Percentiles rank a stretch among this genome's conserved stretches.
These are phyloP conservation scores for Chromoteleia sp. DNA, from an alignment of 2,888 invertebrate species.

Conservation along the genomic window DNA sequence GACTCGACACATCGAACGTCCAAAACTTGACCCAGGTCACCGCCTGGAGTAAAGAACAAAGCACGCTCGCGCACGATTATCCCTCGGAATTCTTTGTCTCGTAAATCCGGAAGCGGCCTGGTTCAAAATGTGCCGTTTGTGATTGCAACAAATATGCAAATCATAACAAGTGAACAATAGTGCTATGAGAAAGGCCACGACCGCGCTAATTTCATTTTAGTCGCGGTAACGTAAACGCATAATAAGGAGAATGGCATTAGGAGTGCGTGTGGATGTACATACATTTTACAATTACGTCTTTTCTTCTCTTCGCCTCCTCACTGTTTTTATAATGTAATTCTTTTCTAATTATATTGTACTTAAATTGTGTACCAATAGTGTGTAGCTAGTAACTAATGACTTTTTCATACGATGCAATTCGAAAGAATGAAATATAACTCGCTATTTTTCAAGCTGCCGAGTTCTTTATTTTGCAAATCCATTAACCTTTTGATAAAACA, in stretches of 20 bases:
- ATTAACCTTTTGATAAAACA: too few relatives aligned
- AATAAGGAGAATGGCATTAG: constrained; percentile 34
- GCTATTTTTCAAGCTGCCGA: constrained; percentile 31
- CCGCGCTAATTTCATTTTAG: constrained; percentile 62
- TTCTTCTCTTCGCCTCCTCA: constrained; percentile 27
- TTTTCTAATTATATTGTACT: constrained; percentile 40
- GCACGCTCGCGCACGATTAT: constrained; percentile 57
- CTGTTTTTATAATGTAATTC: constrained; percentile 24
- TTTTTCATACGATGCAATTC: constrained; percentile 49
- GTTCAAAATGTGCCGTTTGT: constrained; percentile 68
- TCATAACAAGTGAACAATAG: constrained; percentile 69
- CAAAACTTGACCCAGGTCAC: not conserved
- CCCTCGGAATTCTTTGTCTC: constrained; percentile 59
- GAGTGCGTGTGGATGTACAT: constrained; percentile 67
- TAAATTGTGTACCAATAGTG: constrained; percentile 46
- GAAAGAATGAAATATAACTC: constrained; percentile 43
- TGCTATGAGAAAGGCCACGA: constrained; percentile 68
- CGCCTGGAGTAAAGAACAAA: constrained; percentile 6
- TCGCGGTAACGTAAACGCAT: constrained; percentile 45
- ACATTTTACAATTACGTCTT: constrained; percentile 48
- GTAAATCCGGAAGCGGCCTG: constrained; percentile 68
- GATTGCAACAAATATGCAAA: constrained; percentile 69
- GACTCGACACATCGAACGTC: not conserved
- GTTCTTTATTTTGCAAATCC: constrained; percentile 29
- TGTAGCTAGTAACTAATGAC: constrained; percentile 52